Evolutionary conservation across 2,888 invertebrate genomes (phyloP).

Genomic region (Marasmarcha lunaedactyla): DNA sequence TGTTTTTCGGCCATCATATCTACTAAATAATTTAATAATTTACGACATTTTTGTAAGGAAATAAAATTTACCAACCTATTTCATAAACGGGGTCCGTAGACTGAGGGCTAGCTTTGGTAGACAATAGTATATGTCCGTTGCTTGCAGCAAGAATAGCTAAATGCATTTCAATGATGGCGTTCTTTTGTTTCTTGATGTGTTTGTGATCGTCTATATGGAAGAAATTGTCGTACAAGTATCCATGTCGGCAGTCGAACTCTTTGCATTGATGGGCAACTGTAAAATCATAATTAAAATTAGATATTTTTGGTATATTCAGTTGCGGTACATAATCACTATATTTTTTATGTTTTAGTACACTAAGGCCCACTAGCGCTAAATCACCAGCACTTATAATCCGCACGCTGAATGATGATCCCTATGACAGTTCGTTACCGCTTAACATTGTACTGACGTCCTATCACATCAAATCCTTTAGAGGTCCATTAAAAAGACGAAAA

Average conservation of each 20-base stretch:
- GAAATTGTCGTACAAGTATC: conserved; percentile 71
- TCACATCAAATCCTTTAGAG: too few species aligned
- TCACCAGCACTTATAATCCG: too few species aligned
- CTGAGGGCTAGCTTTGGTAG: conserved; percentile 55
- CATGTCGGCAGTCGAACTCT: conserved; percentile 62
- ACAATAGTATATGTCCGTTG: conserved; percentile 78
- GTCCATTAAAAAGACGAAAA: too few species aligned
- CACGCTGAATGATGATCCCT: too few species aligned
- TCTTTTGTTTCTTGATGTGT: conserved; percentile 20
- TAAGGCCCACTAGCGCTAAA: too few species aligned
- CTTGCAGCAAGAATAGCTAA: conserved; percentile 75
- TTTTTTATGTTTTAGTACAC: too few species aligned
- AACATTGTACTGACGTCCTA: too few species aligned
- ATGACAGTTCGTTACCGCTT: too few species aligned
- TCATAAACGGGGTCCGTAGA: conserved; percentile 73
- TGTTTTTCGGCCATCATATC: too few species aligned
- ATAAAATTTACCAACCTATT: conserved; percentile 60
- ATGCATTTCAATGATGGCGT: conserved; percentile 66
- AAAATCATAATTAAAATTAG: conserved; percentile 12
- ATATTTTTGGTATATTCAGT: neutral
- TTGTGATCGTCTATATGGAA: conserved; percentile 51
- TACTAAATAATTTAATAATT: too few species aligned
- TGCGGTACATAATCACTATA: conserved; percentile 1
- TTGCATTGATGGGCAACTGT: conserved; percentile 60
- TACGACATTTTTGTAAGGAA: too few species aligned